Evolutionary conservation across 2,797 vertebrate species (phyloP), one percentile per base, ranked within the genome.

Genomic region (Clarias laeviceps): DNA sequence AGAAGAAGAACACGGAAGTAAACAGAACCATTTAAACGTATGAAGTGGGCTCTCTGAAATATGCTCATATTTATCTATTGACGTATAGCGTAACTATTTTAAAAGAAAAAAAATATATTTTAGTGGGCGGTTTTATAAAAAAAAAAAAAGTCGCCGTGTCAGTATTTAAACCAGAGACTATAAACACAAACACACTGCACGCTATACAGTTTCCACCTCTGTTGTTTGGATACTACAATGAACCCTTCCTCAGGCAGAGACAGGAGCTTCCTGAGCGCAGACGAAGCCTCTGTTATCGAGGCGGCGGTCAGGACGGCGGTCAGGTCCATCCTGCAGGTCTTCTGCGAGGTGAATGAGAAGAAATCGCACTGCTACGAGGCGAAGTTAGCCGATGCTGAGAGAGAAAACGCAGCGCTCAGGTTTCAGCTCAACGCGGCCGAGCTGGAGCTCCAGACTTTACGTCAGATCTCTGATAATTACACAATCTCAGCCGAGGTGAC

Each of bases 221-320:
- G 32, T 24, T 34, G 3, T 11, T 22, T 4, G 12, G 37, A 5
- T 18, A 29, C 22, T 18, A 50, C 7, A 17, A 87, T 87, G 88
- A 80, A 34, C 18, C 50, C 64, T 20, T 18, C 32, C 15, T 54
- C 24, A 5, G 65, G 6, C 54, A 34, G 62, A 32, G 64, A 84
- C 29, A n/a, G 61, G 45, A 40, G 12, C 54, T 79, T 80, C 0
- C 64, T 81, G 29, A 88, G 74, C 5, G 62, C 87, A 4, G 77
- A 88, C 2, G 89, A 90, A 50, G 82, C 69, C 6, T 66, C 45
- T 11, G 80, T 37, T 20, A 40, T 91, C 27, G 91, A 91, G 80
- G 74, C 83, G 24, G 89, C 88, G 0, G 82, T 91, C 56, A 72
- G 82, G 76, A 40, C 86, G n/a, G 90, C 88, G 22, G 77, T 91